Conservation (phyloP, 2,888 invertebrate species). For the Thumatha senex region DNA sequence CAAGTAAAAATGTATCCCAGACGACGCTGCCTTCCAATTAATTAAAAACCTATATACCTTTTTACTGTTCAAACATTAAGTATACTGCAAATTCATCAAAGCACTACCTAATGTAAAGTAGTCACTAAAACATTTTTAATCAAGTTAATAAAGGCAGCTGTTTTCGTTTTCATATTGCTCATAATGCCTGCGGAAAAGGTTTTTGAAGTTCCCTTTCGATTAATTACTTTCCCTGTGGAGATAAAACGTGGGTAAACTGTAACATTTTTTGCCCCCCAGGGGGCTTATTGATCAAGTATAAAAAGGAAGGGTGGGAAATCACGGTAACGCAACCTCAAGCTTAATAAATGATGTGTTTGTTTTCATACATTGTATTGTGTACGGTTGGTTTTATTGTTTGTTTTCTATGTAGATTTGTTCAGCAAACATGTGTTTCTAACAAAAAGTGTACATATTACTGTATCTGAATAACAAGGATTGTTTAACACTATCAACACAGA, state of each 20-base stretch:
- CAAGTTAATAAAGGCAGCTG: constrained; percentile 24
- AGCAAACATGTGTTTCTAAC: background rate
- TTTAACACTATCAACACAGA: too few species aligned
- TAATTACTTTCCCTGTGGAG: constrained; percentile 59
- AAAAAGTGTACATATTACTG: too few species aligned
- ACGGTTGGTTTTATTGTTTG: constrained; percentile 22
- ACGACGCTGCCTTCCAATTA: too few species aligned
- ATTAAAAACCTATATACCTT: too few species aligned
- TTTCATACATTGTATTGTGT: constrained; percentile 20
- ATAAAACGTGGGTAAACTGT: constrained; percentile 45
- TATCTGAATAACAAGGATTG: too few species aligned
- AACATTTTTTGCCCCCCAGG: constrained; percentile 55
- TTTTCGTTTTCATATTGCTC: constrained; percentile 47
- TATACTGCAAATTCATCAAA: constrained; percentile 8
- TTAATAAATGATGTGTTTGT: constrained; percentile 31
- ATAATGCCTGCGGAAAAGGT: constrained; percentile 45
- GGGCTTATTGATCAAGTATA: constrained; percentile 51
- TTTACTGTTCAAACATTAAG: background rate
- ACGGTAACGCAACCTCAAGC: constrained; percentile 19
- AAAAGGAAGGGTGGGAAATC: constrained; percentile 46
- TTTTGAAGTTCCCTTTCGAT: constrained; percentile 59
- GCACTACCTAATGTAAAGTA: constrained; percentile 15
- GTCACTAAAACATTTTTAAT: constrained; percentile 24
- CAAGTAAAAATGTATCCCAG: too few species aligned
- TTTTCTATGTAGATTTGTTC: background rate